Base-by-base conservation (phyloP, 2,888 invertebrate genomes). In the Cosmia trapezina region DNA sequence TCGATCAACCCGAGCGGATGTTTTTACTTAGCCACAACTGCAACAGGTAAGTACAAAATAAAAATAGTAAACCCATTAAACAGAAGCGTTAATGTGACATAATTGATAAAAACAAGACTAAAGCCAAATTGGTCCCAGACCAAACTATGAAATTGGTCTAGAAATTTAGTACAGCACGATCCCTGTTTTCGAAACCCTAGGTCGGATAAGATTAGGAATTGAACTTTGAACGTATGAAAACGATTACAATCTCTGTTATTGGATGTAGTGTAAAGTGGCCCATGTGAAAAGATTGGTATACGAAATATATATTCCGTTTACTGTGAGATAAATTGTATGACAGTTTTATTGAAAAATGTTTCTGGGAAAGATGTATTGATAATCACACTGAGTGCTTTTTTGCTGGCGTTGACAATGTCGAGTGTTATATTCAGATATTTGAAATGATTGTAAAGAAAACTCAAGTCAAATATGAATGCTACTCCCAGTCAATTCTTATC, bases 171-270 rank as follows among this genome's bases (percentile, higher is more conserved):
- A 62, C 19, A 71, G 33, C 9, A 64, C 54, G 59, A 69, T 47
- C 64, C 68, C 64, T 76, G 70, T 70, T 76, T 76, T 67, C 74
- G 37, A 71, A 67, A 62, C 56, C 61, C 62, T 68, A 70, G 43
- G 65, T 73, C 69, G 56, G 70, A 78, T 85, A 69, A 73, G 62
- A 73, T 72, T 78, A 49, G 65, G 60, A 72, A 85, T 81, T 85
- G 70, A 83, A 79, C 77, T 83, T 83, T 85, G 79, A 81, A 75
- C 72, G 43, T 75, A 71, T 75, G 84, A 71, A 73, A 74, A 70
- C 59, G 74, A 78, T 76, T 68, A 78, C 73, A 79, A 78, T 83
- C 73, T 80, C 56, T 59, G 74, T 81, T 85, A 77, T 81, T 81
- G 72, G 75, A 70, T 75, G 37, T 53, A 63, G 51, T 76, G 68